Percentiles rank a stretch among this genome's conserved stretches.
phyloP scores from a whole-genome alignment of 2,888 invertebrate species.

The Cerastis rubricosa region DNA sequence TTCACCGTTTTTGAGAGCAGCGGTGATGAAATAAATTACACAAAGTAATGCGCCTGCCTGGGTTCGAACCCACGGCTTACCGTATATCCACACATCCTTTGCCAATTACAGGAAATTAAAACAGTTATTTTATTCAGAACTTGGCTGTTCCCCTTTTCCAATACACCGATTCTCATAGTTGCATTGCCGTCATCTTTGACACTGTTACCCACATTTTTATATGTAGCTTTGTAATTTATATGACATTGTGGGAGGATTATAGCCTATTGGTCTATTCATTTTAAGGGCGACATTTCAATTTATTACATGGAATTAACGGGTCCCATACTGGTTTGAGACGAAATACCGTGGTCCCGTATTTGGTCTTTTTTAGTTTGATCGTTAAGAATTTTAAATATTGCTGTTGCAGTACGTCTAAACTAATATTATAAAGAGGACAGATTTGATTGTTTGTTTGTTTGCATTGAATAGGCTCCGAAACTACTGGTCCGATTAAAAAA shows the following conservation, averaged over 20 bases:
- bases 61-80: too few species aligned
- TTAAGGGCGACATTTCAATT: slow-evolving; percentile 70
- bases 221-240: slow-evolving; percentile 55
- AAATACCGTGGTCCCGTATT: slow-evolving; percentile 23
- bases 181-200: slow-evolving; percentile 40
- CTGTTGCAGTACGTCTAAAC: slow-evolving; percentile 7
- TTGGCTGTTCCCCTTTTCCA: slow-evolving; percentile 18
- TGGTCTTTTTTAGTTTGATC: slow-evolving; percentile 15
- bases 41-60: too few species aligned
- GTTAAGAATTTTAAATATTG: slow-evolving; percentile 16
- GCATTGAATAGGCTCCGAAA: too few species aligned
- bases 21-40: too few species aligned
- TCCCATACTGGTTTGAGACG: slow-evolving; percentile 39
- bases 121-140: slow-evolving; percentile 37
- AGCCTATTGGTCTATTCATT: slow-evolving; percentile 63
- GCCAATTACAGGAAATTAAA: slow-evolving; percentile 33
- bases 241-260: slow-evolving; percentile 72
- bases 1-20: too few species aligned
- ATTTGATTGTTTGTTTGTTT: too few species aligned
- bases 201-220: slow-evolving; percentile 60
- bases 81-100: neutral
- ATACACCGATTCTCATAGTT: slow-evolving; percentile 9
- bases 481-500: too few species aligned
- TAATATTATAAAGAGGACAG: too few species aligned
- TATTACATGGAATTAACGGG: slow-evolving; percentile 66